A percentile compares a stretch with the other conserved stretches of the same genome.
phyloP scores from a whole-genome alignment of 2,888 invertebrate species.

The Polietes domitor region DNA sequence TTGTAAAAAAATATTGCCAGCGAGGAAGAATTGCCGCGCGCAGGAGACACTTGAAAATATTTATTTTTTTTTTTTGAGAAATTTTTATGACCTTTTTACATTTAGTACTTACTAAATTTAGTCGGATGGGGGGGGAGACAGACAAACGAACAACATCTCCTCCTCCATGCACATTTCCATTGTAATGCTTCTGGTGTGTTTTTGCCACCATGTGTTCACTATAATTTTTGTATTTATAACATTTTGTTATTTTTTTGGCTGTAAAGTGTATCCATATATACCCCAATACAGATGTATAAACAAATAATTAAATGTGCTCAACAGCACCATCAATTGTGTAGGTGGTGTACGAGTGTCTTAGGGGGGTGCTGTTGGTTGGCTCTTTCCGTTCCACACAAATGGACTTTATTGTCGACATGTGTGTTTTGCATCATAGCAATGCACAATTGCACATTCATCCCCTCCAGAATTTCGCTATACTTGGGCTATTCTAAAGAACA shows the following conservation, averaged over 20 bases:
- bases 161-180: background rate
- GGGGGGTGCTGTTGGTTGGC: background rate
- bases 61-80: background rate
- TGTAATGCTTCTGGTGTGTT: background rate
- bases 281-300: background rate
- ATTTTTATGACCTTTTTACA: conserved; percentile 35
- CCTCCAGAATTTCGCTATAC: no score
- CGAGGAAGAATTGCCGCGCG: conserved; percentile 19
- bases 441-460: background rate
- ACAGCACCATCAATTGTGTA: background rate
- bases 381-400: background rate
- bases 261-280: background rate
- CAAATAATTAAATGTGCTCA: conserved; percentile 5
- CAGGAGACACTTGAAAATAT: conserved; percentile 9
- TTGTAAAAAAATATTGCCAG: background rate
- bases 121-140: background rate
- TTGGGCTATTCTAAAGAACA: no score
- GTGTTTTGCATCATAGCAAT: background rate
- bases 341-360: background rate
- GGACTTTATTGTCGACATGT: background rate
- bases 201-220: background rate
- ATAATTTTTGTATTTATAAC: background rate
- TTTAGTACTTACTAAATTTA: conserved; percentile 26
- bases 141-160: background rate
- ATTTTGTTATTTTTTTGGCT: background rate